Base-by-base conservation (phyloP, 2,888 invertebrate genomes). In the Tryphoninae sp. region DNA sequence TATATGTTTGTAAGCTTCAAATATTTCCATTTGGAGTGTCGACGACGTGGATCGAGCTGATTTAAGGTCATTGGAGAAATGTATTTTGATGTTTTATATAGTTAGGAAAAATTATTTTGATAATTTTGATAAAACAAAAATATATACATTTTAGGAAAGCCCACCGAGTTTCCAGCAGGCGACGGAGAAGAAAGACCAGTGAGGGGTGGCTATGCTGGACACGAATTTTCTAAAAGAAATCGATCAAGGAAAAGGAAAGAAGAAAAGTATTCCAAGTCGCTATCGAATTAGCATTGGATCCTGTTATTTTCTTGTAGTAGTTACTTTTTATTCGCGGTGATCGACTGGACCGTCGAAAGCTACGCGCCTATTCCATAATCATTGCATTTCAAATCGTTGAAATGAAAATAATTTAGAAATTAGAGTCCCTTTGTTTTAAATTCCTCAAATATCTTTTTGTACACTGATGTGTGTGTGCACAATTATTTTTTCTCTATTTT, bases 81-180 rank as follows among this genome's bases (percentile, higher is more conserved):
- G 33, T 6, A 33, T 6, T 33, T 33, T 33, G 33, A 6, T 6
- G 33, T 33, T 33, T 33, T 6, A 7, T 33, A 33, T 33, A 4
- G 33, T 6, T 4, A 33, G 33, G 6, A 33, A 33, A 6, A 33
- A 33, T 33, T 33, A 33, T 33, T 51, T 51, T 51, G 2, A 16
- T 13, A 1, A 51, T 51, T 51, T 51, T 3, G 1, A 13, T n/a
- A 13, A 6, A 11, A 13, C 23, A 23, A 74, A 23, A 61, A 51
- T 7, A 51, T 6, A 33, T 22, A 61, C 65, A 55, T 92, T 93
- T 64, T 92, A 97, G 97, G 96, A 97, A 93, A 96, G 96, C 91
- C 96, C 96, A 78, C 97, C 97, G 90, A 95, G 95, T 88, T 97
- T 96, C 93, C 95, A 96, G 89, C 95, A 96, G 89, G 95, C 96